Evolutionary conservation across 1,140 invertebrate species (phyloP).

Genomic region (Drosophila sechellia): DNA sequence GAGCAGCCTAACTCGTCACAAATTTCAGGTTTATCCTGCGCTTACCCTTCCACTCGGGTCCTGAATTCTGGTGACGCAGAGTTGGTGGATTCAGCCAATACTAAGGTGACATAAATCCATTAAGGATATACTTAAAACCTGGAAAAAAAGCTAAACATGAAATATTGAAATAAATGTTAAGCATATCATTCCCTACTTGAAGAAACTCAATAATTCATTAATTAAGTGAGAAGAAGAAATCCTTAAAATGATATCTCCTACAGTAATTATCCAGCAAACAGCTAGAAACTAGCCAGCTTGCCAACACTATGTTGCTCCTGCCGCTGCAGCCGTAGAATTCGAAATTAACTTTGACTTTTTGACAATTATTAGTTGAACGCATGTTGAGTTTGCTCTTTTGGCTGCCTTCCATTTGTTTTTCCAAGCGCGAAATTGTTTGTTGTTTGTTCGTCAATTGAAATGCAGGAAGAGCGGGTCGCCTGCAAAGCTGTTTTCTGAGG

Average conservation of each 20-base stretch:
- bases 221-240: no score
- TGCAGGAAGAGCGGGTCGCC: conserved; percentile 39
- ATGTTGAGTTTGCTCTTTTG: conserved; percentile 61
- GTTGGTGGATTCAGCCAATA: neutral
- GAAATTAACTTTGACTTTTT: conserved; percentile 77
- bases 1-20: conserved; percentile 74
- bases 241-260: no score
- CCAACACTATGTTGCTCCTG: conserved; percentile 11
- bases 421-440: conserved; percentile 82
- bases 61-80: neutral
- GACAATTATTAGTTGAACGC: conserved; percentile 82
- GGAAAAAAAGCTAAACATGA: neutral
- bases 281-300: neutral
- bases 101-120: no score
- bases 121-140: neutral
- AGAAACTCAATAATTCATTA: no score
- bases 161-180: neutral
- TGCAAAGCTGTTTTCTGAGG: conserved; percentile 41
- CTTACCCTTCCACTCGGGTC: conserved; percentile 40
- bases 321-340: conserved; percentile 45
- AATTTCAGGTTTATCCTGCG: conserved; percentile 55
- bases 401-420: conserved; percentile 64
- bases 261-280: no score
- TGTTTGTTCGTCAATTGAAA: conserved; percentile 74
- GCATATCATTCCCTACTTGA: neutral